Conservation (phyloP, 2,113 vertebrate species). For the Seriola aureovittata region DNA sequence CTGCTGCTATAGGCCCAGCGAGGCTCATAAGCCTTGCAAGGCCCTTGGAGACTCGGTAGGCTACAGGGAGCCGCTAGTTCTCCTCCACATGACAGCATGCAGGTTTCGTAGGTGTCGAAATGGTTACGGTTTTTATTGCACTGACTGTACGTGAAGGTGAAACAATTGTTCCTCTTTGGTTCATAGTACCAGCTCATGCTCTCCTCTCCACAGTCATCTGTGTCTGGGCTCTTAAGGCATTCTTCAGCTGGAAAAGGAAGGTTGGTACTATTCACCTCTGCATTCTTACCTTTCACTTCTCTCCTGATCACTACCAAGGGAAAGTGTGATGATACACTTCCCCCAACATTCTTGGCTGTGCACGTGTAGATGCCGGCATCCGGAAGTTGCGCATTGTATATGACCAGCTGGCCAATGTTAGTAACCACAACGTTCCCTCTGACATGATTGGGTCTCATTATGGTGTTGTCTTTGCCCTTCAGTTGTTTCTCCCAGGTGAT, state of each 20-base stretch:
- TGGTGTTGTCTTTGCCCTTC: constrained; percentile 90
- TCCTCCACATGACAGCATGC: constrained; percentile 91
- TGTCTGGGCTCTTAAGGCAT: constrained; percentile 93
- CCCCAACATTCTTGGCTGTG: constrained; percentile 89
- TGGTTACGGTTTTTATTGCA: constrained; percentile 95
- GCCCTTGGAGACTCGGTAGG: constrained; percentile 93
- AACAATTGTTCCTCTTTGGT: constrained; percentile 95
- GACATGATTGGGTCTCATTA: constrained; percentile 94
- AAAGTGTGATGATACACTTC: constrained; percentile 90
- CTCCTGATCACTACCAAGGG: constrained; percentile 90
- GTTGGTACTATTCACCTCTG: constrained; percentile 82
- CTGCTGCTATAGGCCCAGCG: constrained; percentile 94
- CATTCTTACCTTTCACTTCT: constrained; percentile 73
- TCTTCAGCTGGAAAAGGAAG: constrained; percentile 89
- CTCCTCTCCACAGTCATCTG: constrained; percentile 92
- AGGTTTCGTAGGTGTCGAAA: constrained; percentile 92
- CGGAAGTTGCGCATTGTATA: constrained; percentile 94
- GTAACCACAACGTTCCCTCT: constrained; percentile 95
- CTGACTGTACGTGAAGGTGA: constrained; percentile 94
- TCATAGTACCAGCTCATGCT: constrained; percentile 96
- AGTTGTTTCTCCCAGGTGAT: constrained; percentile 97
- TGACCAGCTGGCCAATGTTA: constrained; percentile 96
- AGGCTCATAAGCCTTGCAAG: constrained; percentile 94
- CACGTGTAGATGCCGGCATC: constrained; percentile 96
- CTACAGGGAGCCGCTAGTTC: constrained; percentile 91